Evolutionary conservation across 2,888 invertebrate species (phyloP), one percentile per base, ranked within the genome.

Genomic region (Drosophila prolongata): DNA sequence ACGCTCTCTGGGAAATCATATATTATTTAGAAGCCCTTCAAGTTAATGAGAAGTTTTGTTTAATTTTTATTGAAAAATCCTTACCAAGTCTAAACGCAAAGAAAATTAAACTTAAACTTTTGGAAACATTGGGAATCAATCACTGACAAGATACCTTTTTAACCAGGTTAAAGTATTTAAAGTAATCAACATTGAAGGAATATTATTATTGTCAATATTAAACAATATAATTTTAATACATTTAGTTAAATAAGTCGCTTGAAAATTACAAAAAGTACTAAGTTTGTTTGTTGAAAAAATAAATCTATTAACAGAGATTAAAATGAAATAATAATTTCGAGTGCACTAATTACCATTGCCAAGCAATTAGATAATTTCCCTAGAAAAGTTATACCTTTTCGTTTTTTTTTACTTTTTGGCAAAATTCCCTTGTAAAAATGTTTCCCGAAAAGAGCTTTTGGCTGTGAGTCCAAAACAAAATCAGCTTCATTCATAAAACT

Each of bases 401-500:
- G 14, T n/a, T 24, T 24, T 46, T 38, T 49, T 35, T 27, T 11
- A 42, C 40, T 24, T 42, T 42, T 42, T 66, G 4, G 16, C 34
- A 38, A 58, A 38, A 40, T 30, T 46, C 52, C 44, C 19, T 46
- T 38, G 9, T 43, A 37, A 52, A 55, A 74, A 74, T 43, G 10
- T 56, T 24, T 24, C 65, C 10, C n/a, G 10, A 19, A 11, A 14
- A 14, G 1, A 70, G 62, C 62, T 75, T 74, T 65, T 47, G 16
- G 11, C 9, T 6, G 19, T 34, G 42, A 55, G 46, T 19, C n/a
- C 13, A 5, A 16, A 24, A 2, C n/a, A 42, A 56, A 66, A 66
- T 70, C 66, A 35, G 6, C 19, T 71, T 71, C 71, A 71, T 71
- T 71, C 71, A 71, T 71, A 71, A 71, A 71, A 71, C 42, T 4